Evolutionary conservation across 2,888 invertebrate species (phyloP).

Genomic region (Creontiades dilutus): DNA sequence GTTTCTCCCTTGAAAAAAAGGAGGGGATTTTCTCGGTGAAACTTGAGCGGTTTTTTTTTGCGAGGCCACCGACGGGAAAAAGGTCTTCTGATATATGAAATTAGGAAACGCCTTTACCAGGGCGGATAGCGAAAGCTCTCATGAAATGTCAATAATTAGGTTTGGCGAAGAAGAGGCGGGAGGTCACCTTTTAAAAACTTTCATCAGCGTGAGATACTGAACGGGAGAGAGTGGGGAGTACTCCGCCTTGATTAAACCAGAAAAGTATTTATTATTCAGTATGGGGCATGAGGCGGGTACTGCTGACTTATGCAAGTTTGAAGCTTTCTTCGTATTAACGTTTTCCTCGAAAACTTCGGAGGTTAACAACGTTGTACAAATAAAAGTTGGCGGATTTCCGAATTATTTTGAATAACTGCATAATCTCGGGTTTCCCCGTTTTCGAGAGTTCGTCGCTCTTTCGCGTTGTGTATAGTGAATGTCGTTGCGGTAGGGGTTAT

Average conservation of each 20-base stretch:
- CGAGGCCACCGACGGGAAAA: not conserved
- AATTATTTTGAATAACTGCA: no score
- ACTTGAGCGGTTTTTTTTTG: not conserved
- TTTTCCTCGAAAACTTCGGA: conserved; percentile 20
- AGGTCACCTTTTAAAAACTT: conserved; percentile 49
- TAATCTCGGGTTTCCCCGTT: no score
- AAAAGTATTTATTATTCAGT: conserved; percentile 65
- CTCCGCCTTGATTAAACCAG: conserved; percentile 60
- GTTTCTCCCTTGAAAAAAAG: not conserved
- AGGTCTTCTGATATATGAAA: conserved; percentile 13
- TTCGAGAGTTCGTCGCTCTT: no score
- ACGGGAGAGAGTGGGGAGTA: not conserved
- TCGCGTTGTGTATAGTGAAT: no score
- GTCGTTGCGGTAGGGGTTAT: no score
- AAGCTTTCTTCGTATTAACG: conserved; percentile 41
- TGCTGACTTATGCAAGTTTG: conserved; percentile 56
- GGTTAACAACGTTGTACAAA: conserved; percentile 40
- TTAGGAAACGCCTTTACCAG: conserved; percentile 2
- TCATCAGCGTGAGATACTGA: conserved; percentile 60
- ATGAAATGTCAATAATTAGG: conserved; percentile 54
- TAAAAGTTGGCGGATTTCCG: conserved; percentile 42
- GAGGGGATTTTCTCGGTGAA: not conserved
- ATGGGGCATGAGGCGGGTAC: conserved; percentile 32
- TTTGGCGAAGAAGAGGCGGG: not conserved
- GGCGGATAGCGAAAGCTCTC: not conserved